phyloP scores from a whole-genome alignment of 2,113 vertebrate species.

The Thalassarche chlororhynchos region DNA sequence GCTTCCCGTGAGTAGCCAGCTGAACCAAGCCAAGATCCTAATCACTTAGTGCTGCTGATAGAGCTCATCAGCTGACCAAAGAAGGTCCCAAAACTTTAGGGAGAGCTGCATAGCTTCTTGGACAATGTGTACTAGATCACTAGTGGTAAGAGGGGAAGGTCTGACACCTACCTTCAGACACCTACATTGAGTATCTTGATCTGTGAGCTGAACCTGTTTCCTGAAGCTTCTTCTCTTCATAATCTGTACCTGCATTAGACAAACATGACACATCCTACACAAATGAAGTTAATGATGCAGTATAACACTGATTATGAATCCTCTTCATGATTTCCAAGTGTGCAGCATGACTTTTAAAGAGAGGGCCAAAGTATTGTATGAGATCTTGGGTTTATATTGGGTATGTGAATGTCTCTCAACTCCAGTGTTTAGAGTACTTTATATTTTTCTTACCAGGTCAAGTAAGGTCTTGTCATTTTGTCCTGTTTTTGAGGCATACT shows the following conservation, averaged over 20 bases:
- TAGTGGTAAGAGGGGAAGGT: neutral
- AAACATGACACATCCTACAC: neutral
- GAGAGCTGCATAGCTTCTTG: neutral
- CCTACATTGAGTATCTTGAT: neutral
- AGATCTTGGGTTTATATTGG: neutral
- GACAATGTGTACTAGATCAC: neutral
- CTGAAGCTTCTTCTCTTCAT: neutral
- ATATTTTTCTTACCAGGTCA: neutral
- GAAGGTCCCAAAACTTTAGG: neutral
- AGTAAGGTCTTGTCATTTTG: neutral
- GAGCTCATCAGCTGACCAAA: neutral
- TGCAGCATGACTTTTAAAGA: neutral
- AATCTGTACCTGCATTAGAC: neutral
- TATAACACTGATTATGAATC: neutral
- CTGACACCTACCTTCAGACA: neutral
- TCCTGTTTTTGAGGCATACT: neutral
- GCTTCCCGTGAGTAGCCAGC: neutral
- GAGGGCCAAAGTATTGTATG: fast-evolving
- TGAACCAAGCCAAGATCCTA: neutral
- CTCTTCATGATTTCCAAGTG: neutral
- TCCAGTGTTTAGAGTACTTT: neutral
- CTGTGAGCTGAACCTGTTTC: neutral
- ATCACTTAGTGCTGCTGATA: neutral
- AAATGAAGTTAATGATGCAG: neutral
- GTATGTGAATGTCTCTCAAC: fast-evolving